Evolutionary conservation across 2,888 invertebrate genomes (phyloP).

Genomic region (Parochlus steinenii): DNA sequence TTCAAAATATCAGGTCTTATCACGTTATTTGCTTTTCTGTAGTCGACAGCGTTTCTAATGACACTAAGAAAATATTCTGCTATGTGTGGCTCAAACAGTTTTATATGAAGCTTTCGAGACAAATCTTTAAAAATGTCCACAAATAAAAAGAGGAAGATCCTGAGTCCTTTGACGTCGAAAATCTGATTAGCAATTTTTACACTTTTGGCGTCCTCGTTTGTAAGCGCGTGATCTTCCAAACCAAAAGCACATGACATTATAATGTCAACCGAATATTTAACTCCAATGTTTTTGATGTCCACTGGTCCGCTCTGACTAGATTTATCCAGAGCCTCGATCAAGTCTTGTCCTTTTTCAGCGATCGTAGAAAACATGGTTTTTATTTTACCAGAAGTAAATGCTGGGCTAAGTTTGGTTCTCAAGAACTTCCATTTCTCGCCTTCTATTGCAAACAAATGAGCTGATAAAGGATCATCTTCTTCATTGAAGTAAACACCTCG

Average conservation of each 20-base stretch:
- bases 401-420: conserved; percentile 5
- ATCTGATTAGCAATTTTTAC: conserved; percentile 5
- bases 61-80: conserved; percentile 7
- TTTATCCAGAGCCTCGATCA: conserved; percentile 2
- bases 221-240: conserved; percentile 9
- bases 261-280: conserved; percentile 7
- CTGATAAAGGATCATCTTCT: not conserved
- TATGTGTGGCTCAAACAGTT: not conserved
- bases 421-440: not conserved
- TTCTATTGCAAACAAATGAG: conserved; percentile 4
- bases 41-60: conserved; percentile 5
- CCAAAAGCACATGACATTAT: conserved; percentile 11
- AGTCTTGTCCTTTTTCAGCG: not conserved
- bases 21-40: conserved; percentile 8
- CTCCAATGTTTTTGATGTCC: conserved; percentile 4
- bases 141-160: conserved; percentile 1
- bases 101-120: not conserved
- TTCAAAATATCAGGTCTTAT: conserved; percentile 9
- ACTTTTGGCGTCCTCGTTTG: conserved; percentile 8
- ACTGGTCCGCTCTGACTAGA: not conserved
- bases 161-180: not conserved
- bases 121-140: not conserved
- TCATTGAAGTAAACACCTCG: conserved; percentile 2
- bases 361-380: conserved; percentile 6
- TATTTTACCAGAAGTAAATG: conserved; percentile 8